Conservation (phyloP, 1,140 invertebrate genomes). For the Ceratitis capitata region DNA sequence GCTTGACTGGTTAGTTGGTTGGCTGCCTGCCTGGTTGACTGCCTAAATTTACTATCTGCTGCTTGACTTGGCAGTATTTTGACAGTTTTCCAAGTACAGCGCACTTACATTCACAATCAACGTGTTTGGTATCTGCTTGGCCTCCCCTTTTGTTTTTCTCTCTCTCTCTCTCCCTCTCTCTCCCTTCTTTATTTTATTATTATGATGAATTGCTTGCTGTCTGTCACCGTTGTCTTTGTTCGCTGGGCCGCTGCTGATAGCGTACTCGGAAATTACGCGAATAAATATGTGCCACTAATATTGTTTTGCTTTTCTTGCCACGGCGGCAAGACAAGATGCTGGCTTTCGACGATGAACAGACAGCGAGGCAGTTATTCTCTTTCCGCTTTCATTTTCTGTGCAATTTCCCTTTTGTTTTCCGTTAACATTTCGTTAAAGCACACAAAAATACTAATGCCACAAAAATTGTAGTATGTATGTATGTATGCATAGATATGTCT, state of each 20-base stretch:
- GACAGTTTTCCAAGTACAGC: neutral
- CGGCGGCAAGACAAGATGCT: neutral
- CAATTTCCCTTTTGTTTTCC: constrained; percentile 26
- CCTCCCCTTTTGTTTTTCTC: neutral
- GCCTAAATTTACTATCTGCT: neutral
- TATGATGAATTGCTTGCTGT: constrained; percentile 26
- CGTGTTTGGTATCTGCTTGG: neutral
- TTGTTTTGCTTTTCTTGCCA: constrained; percentile 10
- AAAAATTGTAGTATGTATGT: neutral
- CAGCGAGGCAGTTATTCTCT: neutral
- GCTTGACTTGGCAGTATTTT: neutral
- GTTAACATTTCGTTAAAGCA: neutral
- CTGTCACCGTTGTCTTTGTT: neutral
- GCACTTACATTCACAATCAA: neutral
- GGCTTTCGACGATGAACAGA: neutral
- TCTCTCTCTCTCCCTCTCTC: no score
- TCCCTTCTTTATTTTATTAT: no score
- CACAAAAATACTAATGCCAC: no score
- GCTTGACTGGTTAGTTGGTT: no score
- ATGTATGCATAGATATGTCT: no score
- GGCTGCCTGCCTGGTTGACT: neutral
- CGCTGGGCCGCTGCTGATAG: neutral
- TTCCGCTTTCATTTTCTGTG: constrained; percentile 1
- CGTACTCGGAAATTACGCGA: neutral
- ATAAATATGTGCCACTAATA: constrained; percentile 9